These are phyloP conservation scores for Pterocles burchelli DNA, from an alignment of 2,113 vertebrate genomes.

Conservation along the genomic window DNA sequence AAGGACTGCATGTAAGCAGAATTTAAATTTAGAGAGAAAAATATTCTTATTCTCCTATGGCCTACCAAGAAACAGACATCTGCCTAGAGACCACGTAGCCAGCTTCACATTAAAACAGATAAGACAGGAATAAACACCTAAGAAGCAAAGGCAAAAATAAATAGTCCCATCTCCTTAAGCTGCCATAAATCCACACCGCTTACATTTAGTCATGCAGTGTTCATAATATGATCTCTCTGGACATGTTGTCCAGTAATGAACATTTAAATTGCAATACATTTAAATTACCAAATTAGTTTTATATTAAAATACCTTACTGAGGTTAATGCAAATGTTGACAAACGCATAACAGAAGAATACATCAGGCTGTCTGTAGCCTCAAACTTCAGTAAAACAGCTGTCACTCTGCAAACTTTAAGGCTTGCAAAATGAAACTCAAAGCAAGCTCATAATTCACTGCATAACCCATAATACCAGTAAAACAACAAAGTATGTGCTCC, in stretches of 20 bases:
- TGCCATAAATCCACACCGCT: neutral
- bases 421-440: neutral
- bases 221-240: neutral
- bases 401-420: neutral
- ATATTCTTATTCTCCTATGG: neutral
- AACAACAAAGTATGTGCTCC: neutral
- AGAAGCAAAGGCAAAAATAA: neutral
- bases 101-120: neutral
- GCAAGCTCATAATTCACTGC: neutral
- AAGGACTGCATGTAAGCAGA: neutral
- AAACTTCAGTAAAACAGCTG: neutral
- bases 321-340: neutral
- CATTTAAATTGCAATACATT: neutral
- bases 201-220: neutral
- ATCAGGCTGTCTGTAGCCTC: neutral
- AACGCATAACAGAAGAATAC: rapidly evolving
- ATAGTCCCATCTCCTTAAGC: neutral
- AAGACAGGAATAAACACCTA: neutral
- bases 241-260: neutral
- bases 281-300: neutral
- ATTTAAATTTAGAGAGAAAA: neutral
- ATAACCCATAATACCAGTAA: neutral
- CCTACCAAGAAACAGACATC: neutral
- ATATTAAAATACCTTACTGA: neutral
- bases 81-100: neutral